phyloP scores from a whole-genome alignment of 2,113 vertebrate species.

The Melanerpes aurifrons region DNA sequence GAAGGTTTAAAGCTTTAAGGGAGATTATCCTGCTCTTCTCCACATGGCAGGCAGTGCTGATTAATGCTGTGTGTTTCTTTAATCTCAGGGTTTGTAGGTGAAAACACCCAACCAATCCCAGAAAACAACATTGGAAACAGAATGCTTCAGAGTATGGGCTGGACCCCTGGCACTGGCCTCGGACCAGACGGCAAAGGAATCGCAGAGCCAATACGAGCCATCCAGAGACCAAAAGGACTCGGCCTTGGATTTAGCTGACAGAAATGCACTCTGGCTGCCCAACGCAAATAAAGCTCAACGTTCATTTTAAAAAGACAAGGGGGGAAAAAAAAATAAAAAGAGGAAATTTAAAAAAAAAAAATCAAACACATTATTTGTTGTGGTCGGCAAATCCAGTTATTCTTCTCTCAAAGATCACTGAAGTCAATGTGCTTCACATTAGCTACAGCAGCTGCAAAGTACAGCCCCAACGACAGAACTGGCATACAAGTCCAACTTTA shows the following conservation, averaged over 20 bases:
- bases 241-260: constrained; percentile 94
- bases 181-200: constrained; percentile 93
- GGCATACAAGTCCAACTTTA: constrained; percentile 9
- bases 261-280: not conserved
- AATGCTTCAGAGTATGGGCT: constrained; percentile 97
- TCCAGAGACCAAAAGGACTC: constrained; percentile 92
- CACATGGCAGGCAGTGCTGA: constrained; percentile 48
- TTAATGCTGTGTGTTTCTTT: constrained; percentile 60
- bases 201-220: constrained; percentile 89
- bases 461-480: not conserved
- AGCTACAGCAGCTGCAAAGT: not conserved
- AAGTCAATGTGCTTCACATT: constrained; percentile 15
- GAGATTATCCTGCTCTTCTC: constrained; percentile 61
- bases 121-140: constrained; percentile 92
- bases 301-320: not conserved
- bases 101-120: constrained; percentile 87
- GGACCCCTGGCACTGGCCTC: constrained; percentile 92
- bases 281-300: not conserved
- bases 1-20: constrained; percentile 70
- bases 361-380: not conserved
- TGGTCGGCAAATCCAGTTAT: not conserved
- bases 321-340: not conserved
- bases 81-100: constrained; percentile 87
- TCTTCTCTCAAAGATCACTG: constrained; percentile 35
- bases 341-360: not conserved